phyloP scores from a whole-genome alignment of 2,113 vertebrate species.

The Cairina moschata region DNA sequence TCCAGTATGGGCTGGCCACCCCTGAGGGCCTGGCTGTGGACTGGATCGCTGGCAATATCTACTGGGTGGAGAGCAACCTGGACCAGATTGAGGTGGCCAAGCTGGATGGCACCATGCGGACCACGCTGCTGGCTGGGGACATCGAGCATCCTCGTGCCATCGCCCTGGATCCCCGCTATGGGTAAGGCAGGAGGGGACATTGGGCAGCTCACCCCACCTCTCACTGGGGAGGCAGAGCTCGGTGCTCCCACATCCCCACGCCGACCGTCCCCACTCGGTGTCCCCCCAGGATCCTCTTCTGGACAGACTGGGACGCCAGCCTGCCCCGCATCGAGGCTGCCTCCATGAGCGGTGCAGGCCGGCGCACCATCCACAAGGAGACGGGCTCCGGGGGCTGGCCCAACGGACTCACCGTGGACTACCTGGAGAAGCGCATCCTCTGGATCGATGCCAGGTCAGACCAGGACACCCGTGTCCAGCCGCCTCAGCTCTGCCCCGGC shows the following conservation, averaged over 20 bases:
- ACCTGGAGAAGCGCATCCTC: conserved; percentile 94
- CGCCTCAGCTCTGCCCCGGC: background rate
- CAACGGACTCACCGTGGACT: conserved; percentile 96
- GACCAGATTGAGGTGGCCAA: conserved; percentile 99
- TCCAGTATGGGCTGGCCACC: conserved; percentile 94
- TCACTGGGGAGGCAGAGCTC: accelerated
- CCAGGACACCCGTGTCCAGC: background rate
- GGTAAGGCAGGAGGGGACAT: conserved; percentile 70
- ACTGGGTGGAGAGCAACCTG: conserved; percentile 99
- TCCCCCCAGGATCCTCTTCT: conserved; percentile 88
- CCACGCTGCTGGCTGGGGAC: conserved; percentile 93
- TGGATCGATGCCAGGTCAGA: conserved; percentile 96
- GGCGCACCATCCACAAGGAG: conserved; percentile 93
- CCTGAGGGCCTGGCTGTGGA: conserved; percentile 95
- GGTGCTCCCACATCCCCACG: background rate
- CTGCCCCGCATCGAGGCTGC: conserved; percentile 94
- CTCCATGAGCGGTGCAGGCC: conserved; percentile 93
- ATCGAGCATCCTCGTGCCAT: conserved; percentile 96
- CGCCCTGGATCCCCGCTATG: conserved; percentile 92
- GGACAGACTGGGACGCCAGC: conserved; percentile 98
- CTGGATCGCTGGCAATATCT: conserved; percentile 99
- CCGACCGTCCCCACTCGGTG: background rate
- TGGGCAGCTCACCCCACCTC: accelerated
- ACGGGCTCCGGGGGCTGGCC: conserved; percentile 95
- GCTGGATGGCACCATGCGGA: conserved; percentile 93